These are phyloP conservation scores for Deilephila elpenor DNA, from an alignment of 2,888 invertebrate species.

Conservation along the genomic window DNA sequence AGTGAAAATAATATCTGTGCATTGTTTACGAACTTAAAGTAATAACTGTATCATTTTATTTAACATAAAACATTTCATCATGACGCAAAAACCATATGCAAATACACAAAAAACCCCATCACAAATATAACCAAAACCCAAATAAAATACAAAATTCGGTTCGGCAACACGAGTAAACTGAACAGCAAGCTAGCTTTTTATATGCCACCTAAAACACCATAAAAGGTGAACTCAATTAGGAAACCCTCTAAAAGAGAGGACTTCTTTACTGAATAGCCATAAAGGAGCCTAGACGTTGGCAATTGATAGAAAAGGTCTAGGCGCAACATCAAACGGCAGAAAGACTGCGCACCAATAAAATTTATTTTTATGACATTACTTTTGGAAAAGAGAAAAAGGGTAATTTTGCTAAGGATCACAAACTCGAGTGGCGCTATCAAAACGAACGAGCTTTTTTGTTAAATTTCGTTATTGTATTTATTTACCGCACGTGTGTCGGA, in stretches of 20 bases:
- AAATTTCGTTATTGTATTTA: background rate
- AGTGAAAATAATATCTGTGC: too few species aligned
- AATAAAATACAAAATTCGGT: background rate
- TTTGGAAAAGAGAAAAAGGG: constrained; percentile 14
- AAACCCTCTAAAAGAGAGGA: constrained; percentile 44
- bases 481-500: background rate
- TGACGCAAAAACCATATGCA: too few species aligned
- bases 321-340: constrained; percentile 42
- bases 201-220: constrained; percentile 43
- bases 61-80: too few species aligned
- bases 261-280: constrained; percentile 41
- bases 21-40: too few species aligned
- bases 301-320: constrained; percentile 45
- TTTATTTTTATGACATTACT: constrained; percentile 30
- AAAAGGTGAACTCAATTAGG: constrained; percentile 62
- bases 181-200: constrained; percentile 37
- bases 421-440: constrained; percentile 7
- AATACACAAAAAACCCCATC: background rate
- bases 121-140: background rate
- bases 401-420: constrained; percentile 16
- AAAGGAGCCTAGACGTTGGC: constrained; percentile 52
- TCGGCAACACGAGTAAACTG: background rate
- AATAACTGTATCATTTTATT: too few species aligned
- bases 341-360: constrained; percentile 41
- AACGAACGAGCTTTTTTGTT: background rate